phyloP scores from a whole-genome alignment of 1,140 invertebrate species.

The Trachelipus rathkii region DNA sequence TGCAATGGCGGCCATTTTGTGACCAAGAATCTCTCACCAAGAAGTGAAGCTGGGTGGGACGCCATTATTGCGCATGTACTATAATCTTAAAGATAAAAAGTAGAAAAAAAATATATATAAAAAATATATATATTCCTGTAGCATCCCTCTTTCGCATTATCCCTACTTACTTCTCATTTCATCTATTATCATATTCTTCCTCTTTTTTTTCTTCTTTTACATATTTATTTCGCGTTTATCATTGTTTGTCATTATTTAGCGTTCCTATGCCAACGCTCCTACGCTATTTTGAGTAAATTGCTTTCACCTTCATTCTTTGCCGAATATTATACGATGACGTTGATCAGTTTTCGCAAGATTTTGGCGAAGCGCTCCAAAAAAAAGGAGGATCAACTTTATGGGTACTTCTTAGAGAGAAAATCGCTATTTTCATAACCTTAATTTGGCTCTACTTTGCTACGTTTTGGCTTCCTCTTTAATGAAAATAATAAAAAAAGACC shows the following conservation, averaged over 20 bases:
- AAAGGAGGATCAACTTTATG: constrained; percentile 1
- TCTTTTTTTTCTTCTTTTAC: not conserved
- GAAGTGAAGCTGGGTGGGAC: not conserved
- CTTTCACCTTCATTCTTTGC: not conserved
- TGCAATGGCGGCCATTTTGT: constrained; percentile 4
- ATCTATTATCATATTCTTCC: not conserved
- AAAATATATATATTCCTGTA: too few relatives aligned
- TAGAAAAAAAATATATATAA: too few relatives aligned
- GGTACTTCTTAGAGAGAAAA: not conserved
- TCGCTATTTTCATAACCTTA: not conserved
- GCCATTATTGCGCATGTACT: not conserved
- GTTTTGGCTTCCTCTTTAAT: not conserved
- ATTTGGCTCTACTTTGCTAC: not conserved
- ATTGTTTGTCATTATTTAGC: not conserved
- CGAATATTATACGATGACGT: not conserved
- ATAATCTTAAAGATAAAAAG: not conserved
- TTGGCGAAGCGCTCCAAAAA: not conserved
- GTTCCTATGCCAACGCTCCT: not conserved
- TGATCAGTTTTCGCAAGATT: not conserved
- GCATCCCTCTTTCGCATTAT: not conserved
- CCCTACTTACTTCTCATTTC: not conserved
- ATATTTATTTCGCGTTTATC: not conserved
- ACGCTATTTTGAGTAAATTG: not conserved
- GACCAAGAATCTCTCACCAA: not conserved
- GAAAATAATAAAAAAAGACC: too few relatives aligned